Base-by-base conservation (phyloP, 2,797 vertebrate genomes). In the Malacoctenus gilli region DNA sequence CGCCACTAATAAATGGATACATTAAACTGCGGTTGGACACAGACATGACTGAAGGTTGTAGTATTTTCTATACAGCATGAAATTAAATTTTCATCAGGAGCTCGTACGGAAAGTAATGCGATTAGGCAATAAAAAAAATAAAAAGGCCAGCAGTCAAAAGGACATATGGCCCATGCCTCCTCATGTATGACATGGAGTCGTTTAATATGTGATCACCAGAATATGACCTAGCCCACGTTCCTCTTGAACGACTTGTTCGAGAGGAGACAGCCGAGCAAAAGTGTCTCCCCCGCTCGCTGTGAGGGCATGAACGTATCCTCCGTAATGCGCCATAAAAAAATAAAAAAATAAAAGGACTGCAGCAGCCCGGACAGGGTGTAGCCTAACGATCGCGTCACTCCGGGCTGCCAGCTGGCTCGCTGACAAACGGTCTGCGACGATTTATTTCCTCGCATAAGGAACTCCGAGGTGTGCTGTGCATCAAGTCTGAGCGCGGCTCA, bases 381-480 rank as follows among this genome's bases (percentile, higher is more conserved):
- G 77, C 63, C 77, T 75, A 77, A 82, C 79, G 81, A 79, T 78
- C 70, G 46, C 54, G 72, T 70, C 55, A 46, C 71, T 52, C 51
- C 52, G 35, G n/a, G 52, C 32, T 39, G 54, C 70, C 77, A 21
- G 49, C 57, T 63, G 69, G 59, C 73, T 62, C 3, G 16, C 41
- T 81, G 25, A 6, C 25, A 28, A 84, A 76, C 51, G 25, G 41
- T 39, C 54, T 28, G 54, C 59, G 76, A 82, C 83, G 61, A 83
- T 82, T 83, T 77, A 82, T 76, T 69, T 72, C 73, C 58, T 46
- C 22, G 14, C 38, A 31, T 66, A 62, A 77, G 60, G 74, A 62
- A 50, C 58, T 21, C 5, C 12, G 67, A 82, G 34, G 46, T 52
- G 55, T 2, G 34, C 43, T 50, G 72, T 74, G 66, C 73, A 73